These are phyloP conservation scores for Digitonthophagus gazella DNA, from an alignment of 2,888 invertebrate genomes.

Conservation along the genomic window DNA sequence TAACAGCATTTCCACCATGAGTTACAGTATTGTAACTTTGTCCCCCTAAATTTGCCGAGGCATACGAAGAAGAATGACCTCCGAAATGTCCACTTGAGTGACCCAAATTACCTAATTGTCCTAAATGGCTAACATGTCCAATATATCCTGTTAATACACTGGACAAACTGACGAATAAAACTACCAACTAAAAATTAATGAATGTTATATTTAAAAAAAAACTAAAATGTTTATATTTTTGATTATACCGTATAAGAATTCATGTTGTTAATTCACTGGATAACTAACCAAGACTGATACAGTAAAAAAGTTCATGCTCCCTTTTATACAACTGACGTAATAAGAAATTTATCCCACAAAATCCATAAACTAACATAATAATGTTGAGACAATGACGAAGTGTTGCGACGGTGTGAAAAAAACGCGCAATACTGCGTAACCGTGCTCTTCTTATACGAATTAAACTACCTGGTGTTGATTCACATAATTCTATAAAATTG, in stretches of 20 bases:
- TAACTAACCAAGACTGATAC: not conserved
- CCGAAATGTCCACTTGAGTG: too few relatives aligned
- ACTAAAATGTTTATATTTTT: not conserved
- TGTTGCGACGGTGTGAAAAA: not conserved
- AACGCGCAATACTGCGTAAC: not conserved
- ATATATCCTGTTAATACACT: not conserved
- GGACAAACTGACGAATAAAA: not conserved
- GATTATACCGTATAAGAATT: not conserved
- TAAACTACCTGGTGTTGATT: not conserved
- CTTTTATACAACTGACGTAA: not conserved
- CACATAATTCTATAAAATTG: not conserved
- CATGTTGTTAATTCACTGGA: not conserved
- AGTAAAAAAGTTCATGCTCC: not conserved
- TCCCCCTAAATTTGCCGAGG: slow-evolving; percentile 26
- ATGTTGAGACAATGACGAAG: not conserved
- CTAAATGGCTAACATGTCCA: too few relatives aligned
- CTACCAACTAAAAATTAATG: not conserved
- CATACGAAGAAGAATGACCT: slow-evolving; percentile 24
- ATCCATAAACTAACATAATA: not conserved
- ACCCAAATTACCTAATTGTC: slow-evolving; percentile 23
- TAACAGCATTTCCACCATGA: slow-evolving; percentile 24
- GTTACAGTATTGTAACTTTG: slow-evolving; percentile 25
- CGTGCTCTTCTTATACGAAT: not conserved
- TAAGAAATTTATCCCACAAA: not conserved
- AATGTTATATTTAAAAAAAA: too few relatives aligned